These are phyloP conservation scores for Podargus strigoides DNA, from an alignment of 2,797 vertebrate species.

Conservation along the genomic window DNA sequence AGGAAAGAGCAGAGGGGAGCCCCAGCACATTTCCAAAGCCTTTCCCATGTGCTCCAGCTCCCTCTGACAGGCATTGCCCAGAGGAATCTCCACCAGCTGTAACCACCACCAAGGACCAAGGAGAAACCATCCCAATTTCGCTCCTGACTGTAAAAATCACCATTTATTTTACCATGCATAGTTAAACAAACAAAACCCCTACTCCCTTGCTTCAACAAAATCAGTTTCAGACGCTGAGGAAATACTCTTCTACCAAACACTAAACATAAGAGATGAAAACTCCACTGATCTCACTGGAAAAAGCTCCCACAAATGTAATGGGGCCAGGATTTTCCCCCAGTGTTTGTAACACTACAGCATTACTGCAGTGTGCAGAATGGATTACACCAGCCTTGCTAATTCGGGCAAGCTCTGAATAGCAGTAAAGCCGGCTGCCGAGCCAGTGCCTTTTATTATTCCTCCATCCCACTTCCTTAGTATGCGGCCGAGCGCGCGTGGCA, in stretches of 20 bases:
- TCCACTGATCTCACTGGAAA: background rate
- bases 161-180: background rate
- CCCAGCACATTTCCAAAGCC: background rate
- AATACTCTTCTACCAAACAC: background rate
- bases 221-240: background rate
- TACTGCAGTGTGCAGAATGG: background rate
- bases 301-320: accelerated
- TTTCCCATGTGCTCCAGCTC: background rate
- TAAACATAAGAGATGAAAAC: background rate
- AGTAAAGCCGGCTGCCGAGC: accelerated
- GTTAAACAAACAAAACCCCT: background rate
- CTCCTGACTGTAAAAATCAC: background rate
- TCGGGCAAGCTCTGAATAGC: background rate
- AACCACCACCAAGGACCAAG: background rate
- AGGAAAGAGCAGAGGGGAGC: background rate
- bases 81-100: background rate
- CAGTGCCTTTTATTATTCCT: constrained; percentile 7
- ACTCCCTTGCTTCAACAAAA: background rate
- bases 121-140: background rate
- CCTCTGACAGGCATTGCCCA: background rate
- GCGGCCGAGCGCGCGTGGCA: background rate
- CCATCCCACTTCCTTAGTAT: background rate
- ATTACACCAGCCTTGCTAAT: background rate
- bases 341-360: background rate
- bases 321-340: background rate